A percentile compares a stretch with the other conserved stretches of the same genome.
Conservation (phyloP, 2,888 invertebrate genomes). For the Slavum lentiscoides region DNA sequence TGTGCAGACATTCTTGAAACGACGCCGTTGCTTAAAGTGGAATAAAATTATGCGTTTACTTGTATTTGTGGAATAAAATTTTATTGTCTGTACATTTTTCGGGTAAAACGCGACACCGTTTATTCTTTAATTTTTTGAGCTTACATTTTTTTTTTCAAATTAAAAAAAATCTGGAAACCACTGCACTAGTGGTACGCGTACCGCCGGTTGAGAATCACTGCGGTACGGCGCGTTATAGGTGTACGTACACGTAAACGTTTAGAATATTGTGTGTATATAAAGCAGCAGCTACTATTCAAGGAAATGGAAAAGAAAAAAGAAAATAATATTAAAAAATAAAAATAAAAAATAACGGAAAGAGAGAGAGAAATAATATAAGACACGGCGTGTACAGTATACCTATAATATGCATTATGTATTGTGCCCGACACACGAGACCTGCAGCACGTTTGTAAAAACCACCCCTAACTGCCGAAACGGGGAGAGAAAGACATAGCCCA, state of each 20-base stretch:
- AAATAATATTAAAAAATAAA: too few relatives aligned
- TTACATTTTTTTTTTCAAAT: too few relatives aligned
- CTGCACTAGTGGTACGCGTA: background rate
- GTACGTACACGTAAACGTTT: constrained; percentile 4
- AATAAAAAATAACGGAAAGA: background rate
- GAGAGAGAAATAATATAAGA: constrained; percentile 3
- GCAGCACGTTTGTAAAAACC: background rate
- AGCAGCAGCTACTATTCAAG: background rate
- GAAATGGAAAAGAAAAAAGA: constrained; percentile 1
- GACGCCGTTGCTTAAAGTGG: too few relatives aligned
- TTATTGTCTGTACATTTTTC: too few relatives aligned
- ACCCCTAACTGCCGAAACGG: background rate
- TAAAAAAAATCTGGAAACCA: too few relatives aligned
- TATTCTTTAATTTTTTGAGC: too few relatives aligned
- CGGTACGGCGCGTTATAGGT: too few relatives aligned
- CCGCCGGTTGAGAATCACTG: too few relatives aligned
- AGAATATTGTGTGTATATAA: background rate
- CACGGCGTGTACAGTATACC: background rate
- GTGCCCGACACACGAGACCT: background rate
- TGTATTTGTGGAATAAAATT: too few relatives aligned
- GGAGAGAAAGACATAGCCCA: background rate
- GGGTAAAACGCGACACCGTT: too few relatives aligned
- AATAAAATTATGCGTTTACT: too few relatives aligned
- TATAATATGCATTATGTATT: constrained; percentile 31
- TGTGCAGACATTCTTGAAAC: too few relatives aligned